These are phyloP conservation scores for Cebidichthys violaceus DNA, from an alignment of 2,113 vertebrate species.

Conservation along the genomic window DNA sequence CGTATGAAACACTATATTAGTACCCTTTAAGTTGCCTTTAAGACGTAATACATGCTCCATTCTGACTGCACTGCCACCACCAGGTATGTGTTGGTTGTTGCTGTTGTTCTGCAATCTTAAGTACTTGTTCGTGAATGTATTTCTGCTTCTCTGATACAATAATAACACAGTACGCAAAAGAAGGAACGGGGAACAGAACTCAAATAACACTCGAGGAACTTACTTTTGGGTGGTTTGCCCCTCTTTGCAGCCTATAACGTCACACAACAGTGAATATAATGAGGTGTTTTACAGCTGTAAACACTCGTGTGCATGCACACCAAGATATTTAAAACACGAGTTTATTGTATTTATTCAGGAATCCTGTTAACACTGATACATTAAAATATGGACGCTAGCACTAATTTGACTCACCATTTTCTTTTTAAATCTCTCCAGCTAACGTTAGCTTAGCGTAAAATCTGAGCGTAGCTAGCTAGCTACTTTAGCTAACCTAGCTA, in stretches of 20 bases:
- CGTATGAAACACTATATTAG: background rate
- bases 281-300: background rate
- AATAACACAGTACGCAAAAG: background rate
- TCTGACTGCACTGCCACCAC: background rate
- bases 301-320: background rate
- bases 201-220: slow-evolving; percentile 30
- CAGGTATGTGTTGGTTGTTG: background rate
- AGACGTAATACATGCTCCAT: background rate
- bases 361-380: background rate
- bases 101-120: background rate
- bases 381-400: background rate
- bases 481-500: background rate
- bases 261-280: slow-evolving; percentile 24
- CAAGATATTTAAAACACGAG: background rate
- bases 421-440: background rate
- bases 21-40: background rate
- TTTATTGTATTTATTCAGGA: too few species aligned
- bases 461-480: slow-evolving; percentile 16
- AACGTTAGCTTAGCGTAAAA: background rate
- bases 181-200: background rate
- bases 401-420: slow-evolving; percentile 65
- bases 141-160: background rate
- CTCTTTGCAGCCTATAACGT: slow-evolving; percentile 82
- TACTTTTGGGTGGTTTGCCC: slow-evolving; percentile 80
- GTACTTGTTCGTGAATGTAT: background rate